Conservation (phyloP, 1,140 invertebrate species). For the Paraescarpia echinospica region DNA sequence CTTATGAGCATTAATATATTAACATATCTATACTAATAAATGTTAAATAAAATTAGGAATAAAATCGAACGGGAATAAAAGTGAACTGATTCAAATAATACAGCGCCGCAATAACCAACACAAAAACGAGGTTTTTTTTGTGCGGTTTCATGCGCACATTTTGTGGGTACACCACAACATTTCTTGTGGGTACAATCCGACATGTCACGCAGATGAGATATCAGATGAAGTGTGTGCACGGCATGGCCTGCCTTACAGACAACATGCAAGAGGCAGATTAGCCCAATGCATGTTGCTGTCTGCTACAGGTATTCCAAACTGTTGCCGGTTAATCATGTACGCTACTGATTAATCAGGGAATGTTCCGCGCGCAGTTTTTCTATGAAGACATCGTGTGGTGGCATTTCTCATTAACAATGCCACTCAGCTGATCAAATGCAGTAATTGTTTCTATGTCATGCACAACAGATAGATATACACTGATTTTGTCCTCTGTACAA, state of each 20-base stretch:
- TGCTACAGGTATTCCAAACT: background rate
- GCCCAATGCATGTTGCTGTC: background rate
- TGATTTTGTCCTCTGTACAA: background rate
- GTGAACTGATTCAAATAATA: background rate
- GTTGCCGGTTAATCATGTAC: background rate
- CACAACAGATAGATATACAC: background rate
- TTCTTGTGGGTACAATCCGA: background rate
- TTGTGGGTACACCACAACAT: background rate
- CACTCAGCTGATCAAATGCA: background rate
- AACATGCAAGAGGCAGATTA: background rate
- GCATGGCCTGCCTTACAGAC: background rate
- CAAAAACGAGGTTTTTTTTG: background rate
- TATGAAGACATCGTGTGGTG: constrained; percentile 4
- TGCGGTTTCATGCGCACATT: background rate
- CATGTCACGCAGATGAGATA: background rate
- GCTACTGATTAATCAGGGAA: background rate
- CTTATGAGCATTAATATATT: background rate
- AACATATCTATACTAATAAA: too few species aligned
- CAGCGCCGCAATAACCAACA: too few species aligned
- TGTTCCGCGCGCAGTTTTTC: background rate
- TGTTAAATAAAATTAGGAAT: background rate
- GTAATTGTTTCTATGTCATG: background rate
- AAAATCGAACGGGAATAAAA: background rate
- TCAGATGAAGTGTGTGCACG: background rate
- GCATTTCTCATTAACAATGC: background rate